Evolutionary conservation across 2,797 vertebrate species (phyloP).

Genomic region (Uromys caudimaculatus): DNA sequence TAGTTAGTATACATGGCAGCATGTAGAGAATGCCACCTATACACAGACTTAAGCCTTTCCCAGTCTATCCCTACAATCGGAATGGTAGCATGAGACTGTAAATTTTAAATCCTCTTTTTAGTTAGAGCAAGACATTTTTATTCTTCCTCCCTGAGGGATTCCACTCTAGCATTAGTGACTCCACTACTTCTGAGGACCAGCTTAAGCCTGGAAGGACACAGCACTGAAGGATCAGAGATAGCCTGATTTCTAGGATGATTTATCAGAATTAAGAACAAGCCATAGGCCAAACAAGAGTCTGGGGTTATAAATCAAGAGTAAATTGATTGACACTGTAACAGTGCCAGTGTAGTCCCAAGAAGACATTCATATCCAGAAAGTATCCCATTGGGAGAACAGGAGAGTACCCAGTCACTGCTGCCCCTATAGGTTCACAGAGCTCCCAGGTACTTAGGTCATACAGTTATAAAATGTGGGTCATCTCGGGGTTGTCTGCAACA

Average conservation of each 20-base stretch:
- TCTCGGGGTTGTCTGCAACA: neutral
- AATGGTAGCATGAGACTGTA: neutral
- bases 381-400: neutral
- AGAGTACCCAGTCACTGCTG: neutral
- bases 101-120: neutral
- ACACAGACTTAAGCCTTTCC: neutral
- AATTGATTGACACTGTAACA: neutral
- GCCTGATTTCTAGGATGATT: neutral
- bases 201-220: neutral
- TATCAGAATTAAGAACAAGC: neutral
- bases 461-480: neutral
- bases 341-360: neutral
- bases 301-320: neutral
- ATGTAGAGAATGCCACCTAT: neutral
- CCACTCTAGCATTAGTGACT: neutral
- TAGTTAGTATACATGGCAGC: neutral
- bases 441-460: neutral
- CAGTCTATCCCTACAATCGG: neutral
- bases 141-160: neutral
- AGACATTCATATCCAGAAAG: neutral
- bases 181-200: neutral
- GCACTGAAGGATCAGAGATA: neutral
- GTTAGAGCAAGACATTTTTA: neutral
- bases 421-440: neutral
- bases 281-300: neutral